These are phyloP conservation scores for Barnardius zonarius DNA, from an alignment of 2,113 vertebrate species.

Conservation along the genomic window DNA sequence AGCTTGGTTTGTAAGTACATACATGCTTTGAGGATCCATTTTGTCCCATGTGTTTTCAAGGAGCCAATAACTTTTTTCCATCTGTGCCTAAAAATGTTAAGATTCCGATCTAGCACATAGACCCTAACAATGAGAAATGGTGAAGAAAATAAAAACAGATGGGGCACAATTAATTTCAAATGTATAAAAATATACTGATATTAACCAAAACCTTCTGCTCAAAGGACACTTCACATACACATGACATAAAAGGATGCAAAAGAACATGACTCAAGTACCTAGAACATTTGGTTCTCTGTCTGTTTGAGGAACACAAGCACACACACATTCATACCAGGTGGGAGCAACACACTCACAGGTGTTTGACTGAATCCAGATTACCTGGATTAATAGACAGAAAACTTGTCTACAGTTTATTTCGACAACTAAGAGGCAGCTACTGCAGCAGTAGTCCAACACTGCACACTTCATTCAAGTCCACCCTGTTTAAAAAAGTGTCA, in stretches of 20 bases:
- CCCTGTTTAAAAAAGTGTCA: conserved; percentile 77
- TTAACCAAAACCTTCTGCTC: conserved; percentile 74
- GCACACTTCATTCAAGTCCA: conserved; percentile 71
- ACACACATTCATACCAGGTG: conserved; percentile 30
- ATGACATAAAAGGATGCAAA: conserved; percentile 66
- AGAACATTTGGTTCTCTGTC: conserved; percentile 68
- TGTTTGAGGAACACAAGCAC: conserved; percentile 25
- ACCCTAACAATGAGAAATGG: conserved; percentile 67
- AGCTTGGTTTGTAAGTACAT: conserved; percentile 82
- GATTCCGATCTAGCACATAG: conserved; percentile 70
- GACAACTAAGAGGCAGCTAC: conserved; percentile 74
- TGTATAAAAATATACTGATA: conserved; percentile 84
- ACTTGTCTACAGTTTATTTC: conserved; percentile 68
- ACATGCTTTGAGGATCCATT: conserved; percentile 75
- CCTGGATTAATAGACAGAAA: conserved; percentile 66
- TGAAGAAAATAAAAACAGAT: conserved; percentile 66
- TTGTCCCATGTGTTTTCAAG: conserved; percentile 70
- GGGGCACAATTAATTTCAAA: conserved; percentile 71
- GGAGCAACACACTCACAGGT: conserved; percentile 33
- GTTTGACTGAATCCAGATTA: conserved; percentile 58
- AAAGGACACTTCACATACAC: conserved; percentile 74
- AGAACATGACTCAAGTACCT: conserved; percentile 66
- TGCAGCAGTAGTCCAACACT: conserved; percentile 70
- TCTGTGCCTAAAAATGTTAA: conserved; percentile 77
- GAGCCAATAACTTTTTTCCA: conserved; percentile 74